These are phyloP conservation scores for Chionomys nivalis DNA, from an alignment of 2,113 vertebrate genomes.

Conservation along the genomic window DNA sequence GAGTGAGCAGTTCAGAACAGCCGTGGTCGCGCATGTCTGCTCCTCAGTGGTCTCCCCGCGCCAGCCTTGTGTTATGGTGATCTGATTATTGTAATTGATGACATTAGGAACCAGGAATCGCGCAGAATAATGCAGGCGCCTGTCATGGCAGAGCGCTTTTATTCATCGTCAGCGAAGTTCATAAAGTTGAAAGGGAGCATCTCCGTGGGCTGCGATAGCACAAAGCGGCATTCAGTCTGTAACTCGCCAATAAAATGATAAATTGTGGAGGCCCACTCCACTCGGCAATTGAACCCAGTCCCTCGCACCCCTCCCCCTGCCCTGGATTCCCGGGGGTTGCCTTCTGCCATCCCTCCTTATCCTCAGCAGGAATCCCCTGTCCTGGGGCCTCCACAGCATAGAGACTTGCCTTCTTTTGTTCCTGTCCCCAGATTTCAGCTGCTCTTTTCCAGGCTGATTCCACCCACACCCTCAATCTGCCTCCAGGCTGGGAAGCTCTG, in stretches of 20 bases:
- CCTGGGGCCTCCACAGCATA: rapidly evolving
- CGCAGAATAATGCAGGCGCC: constrained; percentile 63
- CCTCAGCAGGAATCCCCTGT: not conserved
- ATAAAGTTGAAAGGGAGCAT: constrained; percentile 73
- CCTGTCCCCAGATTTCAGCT: not conserved
- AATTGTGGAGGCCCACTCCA: not conserved
- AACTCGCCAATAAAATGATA: constrained; percentile 58
- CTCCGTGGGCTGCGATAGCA: not conserved
- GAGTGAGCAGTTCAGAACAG: constrained; percentile 47
- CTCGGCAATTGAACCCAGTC: constrained; percentile 14
- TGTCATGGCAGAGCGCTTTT: constrained; percentile 77
- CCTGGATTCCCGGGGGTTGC: not conserved
- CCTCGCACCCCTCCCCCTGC: not conserved
- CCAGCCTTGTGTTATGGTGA: constrained; percentile 47
- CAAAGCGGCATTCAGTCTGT: constrained; percentile 42
- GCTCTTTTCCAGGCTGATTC: not conserved
- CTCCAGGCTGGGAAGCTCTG: not conserved
- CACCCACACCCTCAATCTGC: not conserved
- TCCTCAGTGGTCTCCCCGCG: not conserved
- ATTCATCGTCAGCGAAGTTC: constrained; percentile 80
- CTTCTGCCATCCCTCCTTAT: not conserved
- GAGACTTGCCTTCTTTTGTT: not conserved
- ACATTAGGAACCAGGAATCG: constrained; percentile 71
- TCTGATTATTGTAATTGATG: constrained; percentile 80
- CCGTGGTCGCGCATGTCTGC: constrained; percentile 51